Percentiles rank a stretch among this genome's conserved stretches.
Evolutionary conservation across 2,113 vertebrate genomes (phyloP).

Genomic region (Malaclemys terrapin): DNA sequence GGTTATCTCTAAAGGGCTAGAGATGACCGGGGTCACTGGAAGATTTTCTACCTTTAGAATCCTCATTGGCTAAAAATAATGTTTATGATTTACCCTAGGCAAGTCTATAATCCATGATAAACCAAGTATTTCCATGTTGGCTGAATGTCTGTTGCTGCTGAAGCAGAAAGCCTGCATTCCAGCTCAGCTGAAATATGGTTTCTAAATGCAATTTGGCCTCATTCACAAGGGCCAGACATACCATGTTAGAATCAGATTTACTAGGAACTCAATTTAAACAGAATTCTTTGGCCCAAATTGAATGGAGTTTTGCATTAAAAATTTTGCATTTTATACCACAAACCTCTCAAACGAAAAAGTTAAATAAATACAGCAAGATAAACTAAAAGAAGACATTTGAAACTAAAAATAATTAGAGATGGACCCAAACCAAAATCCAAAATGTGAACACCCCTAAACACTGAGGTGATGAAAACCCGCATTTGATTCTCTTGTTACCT

Average conservation of each 20-base stretch:
- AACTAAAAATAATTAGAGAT: conserved; percentile 42
- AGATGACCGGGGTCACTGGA: not conserved
- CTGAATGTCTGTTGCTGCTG: conserved; percentile 6
- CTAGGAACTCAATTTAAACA: not conserved
- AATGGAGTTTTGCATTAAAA: not conserved
- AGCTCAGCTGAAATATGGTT: not conserved
- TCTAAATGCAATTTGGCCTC: not conserved
- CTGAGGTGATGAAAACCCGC: conserved; percentile 14
- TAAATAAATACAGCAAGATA: conserved; percentile 36
- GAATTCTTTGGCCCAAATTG: not conserved
- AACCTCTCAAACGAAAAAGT: conserved; percentile 41
- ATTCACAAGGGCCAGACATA: not conserved
- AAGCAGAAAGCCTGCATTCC: not conserved
- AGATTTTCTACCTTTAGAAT: not conserved
- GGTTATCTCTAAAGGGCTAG: not conserved
- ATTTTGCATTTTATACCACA: not conserved
- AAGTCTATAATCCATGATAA: not conserved
- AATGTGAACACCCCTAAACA: not conserved
- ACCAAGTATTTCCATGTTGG: not conserved
- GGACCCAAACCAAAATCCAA: conserved; percentile 30
- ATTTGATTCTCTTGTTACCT: not conserved
- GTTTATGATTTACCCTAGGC: not conserved
- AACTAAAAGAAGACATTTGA: conserved; percentile 37
- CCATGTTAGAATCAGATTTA: not conserved
- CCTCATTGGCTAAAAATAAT: not conserved